These are phyloP conservation scores for Dolichoris vasculosae DNA, from an alignment of 1,140 invertebrate species.

Conservation along the genomic window DNA sequence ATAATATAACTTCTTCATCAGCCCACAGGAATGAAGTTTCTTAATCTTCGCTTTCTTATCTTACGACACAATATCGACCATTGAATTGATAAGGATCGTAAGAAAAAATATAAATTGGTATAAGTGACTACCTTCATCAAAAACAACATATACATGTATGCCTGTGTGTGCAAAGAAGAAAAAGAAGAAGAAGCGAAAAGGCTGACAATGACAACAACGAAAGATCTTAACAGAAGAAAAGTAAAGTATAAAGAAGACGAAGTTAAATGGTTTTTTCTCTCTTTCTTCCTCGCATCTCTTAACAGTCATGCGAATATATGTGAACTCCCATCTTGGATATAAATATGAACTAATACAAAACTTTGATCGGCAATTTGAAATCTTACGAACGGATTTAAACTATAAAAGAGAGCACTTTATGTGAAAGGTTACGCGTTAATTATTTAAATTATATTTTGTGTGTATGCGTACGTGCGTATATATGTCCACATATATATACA, in stretches of 20 bases:
- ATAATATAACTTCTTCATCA: background rate
- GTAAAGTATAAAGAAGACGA: conserved; percentile 15
- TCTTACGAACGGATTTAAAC: background rate
- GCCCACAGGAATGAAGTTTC: background rate
- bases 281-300: conserved; percentile 18
- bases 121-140: background rate
- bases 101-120: background rate
- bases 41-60: conserved; percentile 19
- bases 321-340: background rate
- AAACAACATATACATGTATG: conserved; percentile 7
- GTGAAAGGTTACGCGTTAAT: conserved; percentile 12
- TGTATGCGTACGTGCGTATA: background rate
- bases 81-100: background rate
- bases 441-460: conserved; percentile 20
- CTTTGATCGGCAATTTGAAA: background rate
- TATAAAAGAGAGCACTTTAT: background rate
- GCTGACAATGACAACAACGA: conserved; percentile 49
- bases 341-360: background rate
- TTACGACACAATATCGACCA: background rate
- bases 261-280: conserved; percentile 21
- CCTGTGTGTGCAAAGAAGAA: background rate
- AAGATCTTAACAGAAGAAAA: conserved; percentile 29
- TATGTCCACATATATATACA: conserved; percentile 28
- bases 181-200: conserved; percentile 27
- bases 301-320: background rate